Evolutionary conservation across 2,888 invertebrate species (phyloP).

Genomic region (Trachelus tabidus): DNA sequence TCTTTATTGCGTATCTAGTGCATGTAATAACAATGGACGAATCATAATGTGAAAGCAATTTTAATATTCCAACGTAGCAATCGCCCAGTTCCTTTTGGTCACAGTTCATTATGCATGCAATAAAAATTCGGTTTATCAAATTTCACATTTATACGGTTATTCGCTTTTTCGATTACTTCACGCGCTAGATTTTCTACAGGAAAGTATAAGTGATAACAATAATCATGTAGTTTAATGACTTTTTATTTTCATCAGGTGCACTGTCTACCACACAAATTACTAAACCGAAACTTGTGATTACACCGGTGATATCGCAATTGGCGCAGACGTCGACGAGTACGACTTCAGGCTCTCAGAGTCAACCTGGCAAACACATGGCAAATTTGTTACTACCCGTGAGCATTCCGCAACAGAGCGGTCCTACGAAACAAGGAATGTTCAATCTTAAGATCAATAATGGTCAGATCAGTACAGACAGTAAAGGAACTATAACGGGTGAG

Average conservation of each 20-base stretch:
- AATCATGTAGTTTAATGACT: background rate
- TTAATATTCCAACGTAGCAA: background rate
- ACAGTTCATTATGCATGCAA: background rate
- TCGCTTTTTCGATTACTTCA: background rate
- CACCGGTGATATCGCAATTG: conserved; percentile 58
- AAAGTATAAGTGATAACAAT: background rate
- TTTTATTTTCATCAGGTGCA: conserved; percentile 37
- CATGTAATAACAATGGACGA: background rate
- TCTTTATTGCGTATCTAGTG: background rate
- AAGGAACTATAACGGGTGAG: conserved; percentile 74
- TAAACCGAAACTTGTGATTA: conserved; percentile 58
- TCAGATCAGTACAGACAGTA: conserved; percentile 72
- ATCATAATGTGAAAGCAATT: background rate
- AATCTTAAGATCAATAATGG: conserved; percentile 78
- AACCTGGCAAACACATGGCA: conserved; percentile 56
- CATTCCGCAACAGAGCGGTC: conserved; percentile 54
- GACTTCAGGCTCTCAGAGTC: conserved; percentile 45
- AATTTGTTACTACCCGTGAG: conserved; percentile 60
- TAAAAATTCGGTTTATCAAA: background rate
- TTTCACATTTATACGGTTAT: background rate
- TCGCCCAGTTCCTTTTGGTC: background rate
- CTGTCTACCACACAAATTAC: conserved; percentile 48
- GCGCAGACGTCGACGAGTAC: conserved; percentile 50
- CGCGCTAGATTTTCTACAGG: background rate
- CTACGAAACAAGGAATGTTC: conserved; percentile 71